Evolutionary conservation across 2,888 invertebrate species (phyloP).

Genomic region (Glyphotaelius pellucidus): DNA sequence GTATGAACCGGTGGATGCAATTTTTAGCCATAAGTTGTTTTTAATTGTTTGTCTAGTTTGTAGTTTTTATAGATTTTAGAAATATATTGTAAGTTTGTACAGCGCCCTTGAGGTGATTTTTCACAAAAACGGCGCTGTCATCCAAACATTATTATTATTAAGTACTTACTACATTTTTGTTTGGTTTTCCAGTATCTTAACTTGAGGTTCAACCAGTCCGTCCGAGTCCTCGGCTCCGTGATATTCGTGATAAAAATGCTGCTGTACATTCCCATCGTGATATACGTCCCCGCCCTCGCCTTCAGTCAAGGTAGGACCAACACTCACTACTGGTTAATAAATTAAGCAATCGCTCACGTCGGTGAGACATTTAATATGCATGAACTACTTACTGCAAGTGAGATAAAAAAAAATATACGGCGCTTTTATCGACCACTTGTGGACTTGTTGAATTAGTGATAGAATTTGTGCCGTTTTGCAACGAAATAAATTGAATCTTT

Average conservation of each 20-base stretch:
- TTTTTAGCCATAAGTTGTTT: no score
- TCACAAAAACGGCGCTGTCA: no score
- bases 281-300: constrained; percentile 92
- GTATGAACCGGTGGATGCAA: no score
- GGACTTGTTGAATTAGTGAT: neutral
- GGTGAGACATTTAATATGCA: neutral
- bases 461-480: neutral
- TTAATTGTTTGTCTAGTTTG: no score
- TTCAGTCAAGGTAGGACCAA: constrained; percentile 84
- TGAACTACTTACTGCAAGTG: neutral
- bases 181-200: constrained; percentile 80
- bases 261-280: constrained; percentile 88
- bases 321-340: no score
- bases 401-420: neutral
- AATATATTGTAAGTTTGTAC: no score
- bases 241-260: constrained; percentile 86
- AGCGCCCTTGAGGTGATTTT: no score
- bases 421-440: neutral
- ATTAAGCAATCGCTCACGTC: no score
- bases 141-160: no score
- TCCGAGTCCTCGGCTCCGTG: constrained; percentile 81
- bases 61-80: no score
- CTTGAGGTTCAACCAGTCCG: constrained; percentile 82
- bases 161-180: neutral
- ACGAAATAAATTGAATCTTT: no score